phyloP scores from a whole-genome alignment of 2,113 vertebrate species.

The Podocnemis expansa region DNA sequence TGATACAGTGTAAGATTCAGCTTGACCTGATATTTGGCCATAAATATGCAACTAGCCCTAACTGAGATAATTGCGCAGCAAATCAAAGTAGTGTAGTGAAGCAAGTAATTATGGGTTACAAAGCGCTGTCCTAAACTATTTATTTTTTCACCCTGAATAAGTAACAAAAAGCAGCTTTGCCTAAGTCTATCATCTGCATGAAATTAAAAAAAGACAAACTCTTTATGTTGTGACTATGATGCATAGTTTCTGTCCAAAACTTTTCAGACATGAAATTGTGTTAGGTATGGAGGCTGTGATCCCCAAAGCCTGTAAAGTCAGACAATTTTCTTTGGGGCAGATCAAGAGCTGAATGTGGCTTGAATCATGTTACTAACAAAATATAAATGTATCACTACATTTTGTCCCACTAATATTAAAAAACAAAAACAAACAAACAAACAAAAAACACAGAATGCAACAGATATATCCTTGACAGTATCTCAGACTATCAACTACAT shows the following conservation, averaged over 20 bases:
- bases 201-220: not conserved
- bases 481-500: not conserved
- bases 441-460: not conserved
- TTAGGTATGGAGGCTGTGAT: not conserved
- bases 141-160: not conserved
- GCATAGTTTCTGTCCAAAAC: not conserved
- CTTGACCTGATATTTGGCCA: not conserved
- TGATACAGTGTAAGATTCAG: not conserved
- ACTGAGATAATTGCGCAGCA: slow-evolving; percentile 54
- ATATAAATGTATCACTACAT: not conserved
- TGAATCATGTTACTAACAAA: not conserved
- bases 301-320: not conserved
- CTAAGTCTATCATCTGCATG: not conserved
- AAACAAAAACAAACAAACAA: too few relatives aligned
- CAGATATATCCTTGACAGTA: not conserved
- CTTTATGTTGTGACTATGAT: not conserved
- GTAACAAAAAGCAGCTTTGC: not conserved
- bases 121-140: slow-evolving; percentile 19
- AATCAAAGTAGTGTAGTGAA: slow-evolving; percentile 55
- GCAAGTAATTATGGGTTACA: slow-evolving; percentile 54
- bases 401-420: not conserved
- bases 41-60: slow-evolving; percentile 8
- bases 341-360: not conserved
- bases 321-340: not conserved
- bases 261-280: slow-evolving; percentile 27